Evolutionary conservation across 2,113 vertebrate species (phyloP).

Genomic region (Bujurquina vittata): DNA sequence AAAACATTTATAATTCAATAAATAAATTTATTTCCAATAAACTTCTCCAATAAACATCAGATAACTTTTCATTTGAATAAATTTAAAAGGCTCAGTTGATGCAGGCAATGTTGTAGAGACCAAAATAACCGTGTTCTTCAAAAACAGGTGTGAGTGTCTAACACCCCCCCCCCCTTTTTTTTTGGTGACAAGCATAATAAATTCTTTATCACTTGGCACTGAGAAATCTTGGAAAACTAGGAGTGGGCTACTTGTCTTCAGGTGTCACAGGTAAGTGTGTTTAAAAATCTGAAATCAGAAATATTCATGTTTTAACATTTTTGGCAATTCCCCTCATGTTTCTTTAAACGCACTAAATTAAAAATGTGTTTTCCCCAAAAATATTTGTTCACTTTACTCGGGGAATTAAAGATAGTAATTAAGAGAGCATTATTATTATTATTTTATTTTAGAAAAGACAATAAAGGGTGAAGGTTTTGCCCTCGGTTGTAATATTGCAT

Average conservation of each 20-base stretch:
- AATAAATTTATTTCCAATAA: slow-evolving; percentile 70
- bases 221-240: slow-evolving; percentile 51
- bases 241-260: slow-evolving; percentile 35
- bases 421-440: neutral
- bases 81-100: slow-evolving; percentile 83
- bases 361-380: slow-evolving; percentile 8
- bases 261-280: slow-evolving; percentile 58
- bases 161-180: neutral
- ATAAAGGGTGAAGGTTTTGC: slow-evolving; percentile 37
- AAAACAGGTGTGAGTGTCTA: slow-evolving; percentile 43
- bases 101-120: slow-evolving; percentile 78
- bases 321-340: slow-evolving; percentile 20
- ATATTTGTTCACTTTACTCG: slow-evolving; percentile 17
- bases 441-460: slow-evolving; percentile 17
- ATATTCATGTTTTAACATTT: slow-evolving; percentile 38
- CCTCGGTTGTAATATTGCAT: slow-evolving; percentile 71
- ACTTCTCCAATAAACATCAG: slow-evolving; percentile 65
- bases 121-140: slow-evolving; percentile 59
- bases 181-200: slow-evolving; percentile 21
- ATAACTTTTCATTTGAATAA: slow-evolving; percentile 58
- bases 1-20: slow-evolving; percentile 74
- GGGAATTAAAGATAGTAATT: slow-evolving; percentile 33
- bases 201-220: slow-evolving; percentile 44
- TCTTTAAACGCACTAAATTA: slow-evolving; percentile 29
- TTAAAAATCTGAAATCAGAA: slow-evolving; percentile 42